These are phyloP conservation scores for Camarhynchus parvulus DNA, from an alignment of 2,113 vertebrate species.

Conservation along the genomic window DNA sequence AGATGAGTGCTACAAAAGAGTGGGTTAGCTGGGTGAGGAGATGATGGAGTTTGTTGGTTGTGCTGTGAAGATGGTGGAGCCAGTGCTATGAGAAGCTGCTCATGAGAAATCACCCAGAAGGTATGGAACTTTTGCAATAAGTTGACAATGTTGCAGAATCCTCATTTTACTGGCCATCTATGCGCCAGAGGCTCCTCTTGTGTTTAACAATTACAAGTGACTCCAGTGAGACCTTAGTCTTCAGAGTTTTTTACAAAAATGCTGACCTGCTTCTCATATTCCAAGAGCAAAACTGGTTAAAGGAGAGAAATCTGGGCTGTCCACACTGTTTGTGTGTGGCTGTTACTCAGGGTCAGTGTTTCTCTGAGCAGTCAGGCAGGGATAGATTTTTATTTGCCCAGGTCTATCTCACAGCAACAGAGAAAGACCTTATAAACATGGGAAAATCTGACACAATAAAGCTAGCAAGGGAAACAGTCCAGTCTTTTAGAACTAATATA, in stretches of 20 bases:
- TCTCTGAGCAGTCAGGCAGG: not conserved
- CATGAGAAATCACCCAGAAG: too few relatives aligned
- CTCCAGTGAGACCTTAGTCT: not conserved
- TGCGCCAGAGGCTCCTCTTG: not conserved
- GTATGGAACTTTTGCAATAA: too few relatives aligned
- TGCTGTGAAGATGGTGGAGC: too few relatives aligned
- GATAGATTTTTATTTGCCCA: constrained; percentile 24
- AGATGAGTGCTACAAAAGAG: too few relatives aligned
- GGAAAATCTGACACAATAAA: not conserved
- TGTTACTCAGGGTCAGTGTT: not conserved
- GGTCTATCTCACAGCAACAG: not conserved
- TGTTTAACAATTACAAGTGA: not conserved
- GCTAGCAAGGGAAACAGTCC: not conserved
- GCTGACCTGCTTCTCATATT: not conserved
- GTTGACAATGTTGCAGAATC: not conserved
- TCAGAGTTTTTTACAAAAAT: not conserved
- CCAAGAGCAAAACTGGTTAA: not conserved
- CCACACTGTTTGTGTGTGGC: fast-evolving
- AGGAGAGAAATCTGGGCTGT: not conserved
- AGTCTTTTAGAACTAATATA: not conserved
- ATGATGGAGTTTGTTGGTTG: too few relatives aligned
- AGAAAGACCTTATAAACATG: not conserved
- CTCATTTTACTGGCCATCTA: not conserved
- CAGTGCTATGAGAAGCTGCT: too few relatives aligned
- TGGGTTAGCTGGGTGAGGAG: too few relatives aligned